Evolutionary conservation across 2,888 invertebrate genomes (phyloP).

Genomic region (Ischnura elegans): DNA sequence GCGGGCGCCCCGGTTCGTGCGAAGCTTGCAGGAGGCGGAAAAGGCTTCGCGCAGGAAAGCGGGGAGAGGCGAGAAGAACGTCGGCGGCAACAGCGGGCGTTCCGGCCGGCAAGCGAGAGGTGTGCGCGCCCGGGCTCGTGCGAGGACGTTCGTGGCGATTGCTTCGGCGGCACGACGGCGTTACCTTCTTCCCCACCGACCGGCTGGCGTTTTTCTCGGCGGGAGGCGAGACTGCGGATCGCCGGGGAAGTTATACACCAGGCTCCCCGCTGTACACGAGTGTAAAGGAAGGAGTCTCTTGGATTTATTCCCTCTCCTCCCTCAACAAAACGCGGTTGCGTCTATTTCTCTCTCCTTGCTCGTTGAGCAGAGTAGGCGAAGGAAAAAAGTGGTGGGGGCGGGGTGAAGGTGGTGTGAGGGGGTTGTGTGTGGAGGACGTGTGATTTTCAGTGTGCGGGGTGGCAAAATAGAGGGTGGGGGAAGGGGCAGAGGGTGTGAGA

Average conservation of each 20-base stretch:
- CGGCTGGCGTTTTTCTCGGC: not conserved
- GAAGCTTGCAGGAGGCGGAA: no score
- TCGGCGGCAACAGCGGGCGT: not conserved
- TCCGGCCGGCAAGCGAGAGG: not conserved
- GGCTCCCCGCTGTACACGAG: not conserved
- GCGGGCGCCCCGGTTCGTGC: not conserved
- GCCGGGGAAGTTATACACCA: not conserved
- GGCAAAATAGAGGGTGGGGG: slow-evolving; percentile 69
- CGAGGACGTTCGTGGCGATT: no score
- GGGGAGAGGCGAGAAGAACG: slow-evolving; percentile 24
- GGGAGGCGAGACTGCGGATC: not conserved
- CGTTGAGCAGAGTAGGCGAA: slow-evolving; percentile 72
- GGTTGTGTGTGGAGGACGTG: not conserved
- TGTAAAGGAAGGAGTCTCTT: no score
- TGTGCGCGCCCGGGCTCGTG: not conserved
- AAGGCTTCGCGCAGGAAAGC: not conserved
- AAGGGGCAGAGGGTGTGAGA: slow-evolving; percentile 70
- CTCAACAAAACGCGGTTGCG: slow-evolving; percentile 70
- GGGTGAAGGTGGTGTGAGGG: slow-evolving; percentile 61
- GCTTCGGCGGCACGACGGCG: not conserved
- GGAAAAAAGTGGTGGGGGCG: slow-evolving; percentile 71
- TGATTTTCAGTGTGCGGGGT: slow-evolving; percentile 50
- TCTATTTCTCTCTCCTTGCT: slow-evolving; percentile 69
- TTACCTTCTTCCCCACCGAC: not conserved
- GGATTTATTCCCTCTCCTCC: no score